Base-by-base conservation (phyloP, 2,113 vertebrate species). In the Limnothrissa miodon region DNA sequence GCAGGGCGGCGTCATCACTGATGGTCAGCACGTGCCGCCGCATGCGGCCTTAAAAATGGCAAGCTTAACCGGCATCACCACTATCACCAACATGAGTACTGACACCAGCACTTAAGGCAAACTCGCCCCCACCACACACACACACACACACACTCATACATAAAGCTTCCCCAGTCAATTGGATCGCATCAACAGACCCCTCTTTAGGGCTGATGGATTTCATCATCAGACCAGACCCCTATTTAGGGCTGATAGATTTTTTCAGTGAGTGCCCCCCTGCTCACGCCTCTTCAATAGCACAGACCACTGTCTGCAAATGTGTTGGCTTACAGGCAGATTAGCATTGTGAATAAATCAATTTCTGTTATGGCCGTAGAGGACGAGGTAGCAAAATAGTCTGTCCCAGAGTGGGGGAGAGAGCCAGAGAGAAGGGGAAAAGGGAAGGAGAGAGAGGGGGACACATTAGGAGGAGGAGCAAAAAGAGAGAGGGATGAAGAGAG, bases 261-360 rank as follows among this genome's bases (percentile, higher is more conserved):
- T 74, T 36, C 66, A 74, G 33, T 74, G 66, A 21, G 53, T 4
- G 53, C 23, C n/a, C 25, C 8, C 11, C 66, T 17, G 42, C 42
- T 42, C 6, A 6, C 42, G 42, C 42, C 66, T 74, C 29, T 33
- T 15, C 66, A 15, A 13, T 17, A 5, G 4, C 66, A 15, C 29
- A 36, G 25, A 33, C 11, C 51, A 8, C 17, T 36, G 42, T 45
- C 51, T 80, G 42, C 79, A 70, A 83, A 83, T 33, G 39, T 46
- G 39, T 23, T 23, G 15, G 25, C 23, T 36, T 36, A 46, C 11
- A 1, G 56, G 33, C 2, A 45, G 78, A 83, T 80, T 45, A 80
- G 62, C 51, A 25, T 21, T 56, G 10, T 51, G 44, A 83, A 62
- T 83, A 80, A 83, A 83, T 62, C 82, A 78, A 78, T 83, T 21